phyloP scores from a whole-genome alignment of 2,113 vertebrate species.

The Silurus asotus region DNA sequence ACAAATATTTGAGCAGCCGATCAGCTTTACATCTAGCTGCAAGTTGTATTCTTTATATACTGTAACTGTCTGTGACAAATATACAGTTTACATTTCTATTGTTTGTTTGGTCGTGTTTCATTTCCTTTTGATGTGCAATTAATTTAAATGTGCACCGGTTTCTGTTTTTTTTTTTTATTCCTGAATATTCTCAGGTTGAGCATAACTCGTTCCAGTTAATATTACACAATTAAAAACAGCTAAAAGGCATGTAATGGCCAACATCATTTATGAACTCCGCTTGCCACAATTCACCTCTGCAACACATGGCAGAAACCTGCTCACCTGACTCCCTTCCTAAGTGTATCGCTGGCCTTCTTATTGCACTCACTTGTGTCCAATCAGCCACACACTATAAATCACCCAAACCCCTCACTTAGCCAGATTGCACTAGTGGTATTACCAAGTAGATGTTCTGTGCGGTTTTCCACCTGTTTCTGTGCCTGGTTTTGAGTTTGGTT shows the following conservation, averaged over 20 bases:
- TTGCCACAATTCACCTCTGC: constrained; percentile 7
- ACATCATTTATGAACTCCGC: neutral
- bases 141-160: neutral
- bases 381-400: neutral
- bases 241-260: neutral
- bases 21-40: no score
- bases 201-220: neutral
- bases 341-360: neutral
- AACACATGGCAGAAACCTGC: neutral
- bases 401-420: neutral
- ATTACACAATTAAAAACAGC: neutral
- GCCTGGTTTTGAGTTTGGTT: neutral
- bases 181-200: neutral
- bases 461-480: neutral
- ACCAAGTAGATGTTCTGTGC: neutral
- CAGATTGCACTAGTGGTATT: neutral
- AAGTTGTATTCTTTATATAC: no score
- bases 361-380: neutral
- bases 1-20: no score
- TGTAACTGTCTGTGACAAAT: no score
- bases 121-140: neutral
- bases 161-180: neutral
- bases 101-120: neutral
- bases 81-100: neutral
- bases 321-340: neutral